phyloP scores from a whole-genome alignment of 2,888 invertebrate species.

The Deilephila elpenor region DNA sequence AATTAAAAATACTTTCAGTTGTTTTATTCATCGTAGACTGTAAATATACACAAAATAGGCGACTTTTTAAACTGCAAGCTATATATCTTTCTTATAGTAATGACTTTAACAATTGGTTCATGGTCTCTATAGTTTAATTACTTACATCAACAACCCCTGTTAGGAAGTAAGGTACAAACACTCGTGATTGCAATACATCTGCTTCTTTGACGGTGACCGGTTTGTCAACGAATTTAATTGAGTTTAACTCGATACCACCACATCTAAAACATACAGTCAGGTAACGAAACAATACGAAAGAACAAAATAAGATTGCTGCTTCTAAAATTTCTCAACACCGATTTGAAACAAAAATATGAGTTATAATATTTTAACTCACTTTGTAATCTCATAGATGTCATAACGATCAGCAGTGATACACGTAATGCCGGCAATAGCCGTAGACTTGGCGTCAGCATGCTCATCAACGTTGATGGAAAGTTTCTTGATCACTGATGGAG shows the following conservation, averaged over 20 bases:
- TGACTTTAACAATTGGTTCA: too few species aligned
- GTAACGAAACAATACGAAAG: background rate
- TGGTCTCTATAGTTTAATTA: constrained; percentile 12
- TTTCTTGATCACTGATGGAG: constrained; percentile 45
- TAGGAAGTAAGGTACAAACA: constrained; percentile 50
- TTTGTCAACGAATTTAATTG: constrained; percentile 44
- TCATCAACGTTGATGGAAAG: constrained; percentile 44
- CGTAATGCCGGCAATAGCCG: constrained; percentile 29
- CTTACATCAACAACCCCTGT: constrained; percentile 47
- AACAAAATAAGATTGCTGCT: too few species aligned
- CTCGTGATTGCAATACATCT: constrained; percentile 42
- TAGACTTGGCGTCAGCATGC: constrained; percentile 37
- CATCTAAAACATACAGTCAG: constrained; percentile 40
- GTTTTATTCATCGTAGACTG: too few species aligned
- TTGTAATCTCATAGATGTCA: constrained; percentile 39
- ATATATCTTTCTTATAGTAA: too few species aligned
- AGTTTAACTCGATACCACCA: constrained; percentile 48
- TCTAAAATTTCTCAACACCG: too few species aligned
- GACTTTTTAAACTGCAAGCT: too few species aligned
- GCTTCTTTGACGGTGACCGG: constrained; percentile 40
- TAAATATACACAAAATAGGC: too few species aligned
- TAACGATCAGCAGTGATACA: constrained; percentile 41
- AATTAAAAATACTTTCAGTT: too few species aligned
- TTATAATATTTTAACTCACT: constrained; percentile 39
- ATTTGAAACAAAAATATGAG: background rate